Evolutionary conservation across 2,113 vertebrate species (phyloP).

Genomic region (Eurypyga helias): DNA sequence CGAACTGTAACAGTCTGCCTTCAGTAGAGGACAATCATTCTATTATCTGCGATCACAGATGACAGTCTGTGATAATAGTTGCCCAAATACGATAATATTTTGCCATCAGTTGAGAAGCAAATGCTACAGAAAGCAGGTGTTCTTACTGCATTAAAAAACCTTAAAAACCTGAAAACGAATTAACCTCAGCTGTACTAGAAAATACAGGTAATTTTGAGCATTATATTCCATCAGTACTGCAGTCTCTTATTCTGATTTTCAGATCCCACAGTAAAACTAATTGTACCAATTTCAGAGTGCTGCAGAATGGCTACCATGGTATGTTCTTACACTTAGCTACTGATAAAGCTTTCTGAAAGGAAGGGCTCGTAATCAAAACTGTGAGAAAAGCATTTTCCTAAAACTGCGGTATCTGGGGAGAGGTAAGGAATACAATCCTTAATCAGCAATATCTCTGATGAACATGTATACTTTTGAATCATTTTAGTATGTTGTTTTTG

Average conservation of each 20-base stretch:
- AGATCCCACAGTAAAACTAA: neutral
- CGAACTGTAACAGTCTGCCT: neutral
- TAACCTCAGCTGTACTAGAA: neutral
- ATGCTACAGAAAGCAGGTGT: neutral
- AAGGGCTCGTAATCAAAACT: neutral
- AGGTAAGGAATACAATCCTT: neutral
- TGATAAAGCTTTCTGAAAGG: neutral
- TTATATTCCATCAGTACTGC: neutral
- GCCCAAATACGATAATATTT: neutral
- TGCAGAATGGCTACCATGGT: neutral
- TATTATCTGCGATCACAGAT: neutral
- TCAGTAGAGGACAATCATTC: neutral
- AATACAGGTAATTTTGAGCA: neutral
- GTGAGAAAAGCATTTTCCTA: neutral
- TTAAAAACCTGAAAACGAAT: neutral
- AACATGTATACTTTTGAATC: fast-evolving
- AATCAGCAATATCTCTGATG: neutral
- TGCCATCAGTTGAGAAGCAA: neutral
- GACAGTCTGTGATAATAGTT: neutral
- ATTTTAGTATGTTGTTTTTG: neutral
- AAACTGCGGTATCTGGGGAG: neutral
- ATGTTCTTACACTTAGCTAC: neutral
- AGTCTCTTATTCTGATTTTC: neutral
- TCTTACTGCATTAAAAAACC: neutral
- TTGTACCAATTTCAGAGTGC: neutral